Conservation (phyloP, 2,888 invertebrate genomes). For the Kuschelorhynchus macadamiae region DNA sequence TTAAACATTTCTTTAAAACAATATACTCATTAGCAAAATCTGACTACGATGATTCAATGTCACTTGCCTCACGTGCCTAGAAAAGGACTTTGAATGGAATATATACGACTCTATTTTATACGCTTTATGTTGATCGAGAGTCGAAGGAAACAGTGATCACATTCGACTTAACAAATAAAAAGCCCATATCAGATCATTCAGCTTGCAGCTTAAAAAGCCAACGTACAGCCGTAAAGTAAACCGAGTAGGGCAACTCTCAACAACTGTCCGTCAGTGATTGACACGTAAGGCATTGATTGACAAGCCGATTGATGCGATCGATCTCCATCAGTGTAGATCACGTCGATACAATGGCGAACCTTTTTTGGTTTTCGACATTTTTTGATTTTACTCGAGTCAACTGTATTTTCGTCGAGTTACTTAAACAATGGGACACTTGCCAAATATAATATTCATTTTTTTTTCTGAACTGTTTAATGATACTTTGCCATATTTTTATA, state of each 20-base stretch:
- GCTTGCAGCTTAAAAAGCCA: slow-evolving; percentile 34
- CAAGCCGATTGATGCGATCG: slow-evolving; percentile 64
- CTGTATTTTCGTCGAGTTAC: slow-evolving; percentile 23
- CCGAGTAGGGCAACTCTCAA: slow-evolving; percentile 67
- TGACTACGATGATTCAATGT: too few species aligned
- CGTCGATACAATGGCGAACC: slow-evolving; percentile 60
- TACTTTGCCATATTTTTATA: too few species aligned
- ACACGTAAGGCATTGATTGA: slow-evolving; percentile 70
- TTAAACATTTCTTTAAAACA: too few species aligned
- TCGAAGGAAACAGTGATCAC: slow-evolving; percentile 24
- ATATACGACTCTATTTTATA: background rate
- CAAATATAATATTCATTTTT: too few species aligned
- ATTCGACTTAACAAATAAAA: slow-evolving; percentile 32
- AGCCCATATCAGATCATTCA: slow-evolving; percentile 41
- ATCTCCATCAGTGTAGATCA: slow-evolving; percentile 70
- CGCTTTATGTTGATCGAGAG: background rate
- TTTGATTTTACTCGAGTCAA: slow-evolving; percentile 45
- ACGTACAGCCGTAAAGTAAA: slow-evolving; percentile 63
- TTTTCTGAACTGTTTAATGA: too few species aligned
- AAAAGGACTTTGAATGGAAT: slow-evolving; percentile 19
- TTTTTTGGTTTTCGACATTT: slow-evolving; percentile 58
- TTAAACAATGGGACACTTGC: slow-evolving; percentile 31
- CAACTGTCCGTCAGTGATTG: slow-evolving; percentile 68
- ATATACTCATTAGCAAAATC: too few species aligned
- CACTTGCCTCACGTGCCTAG: background rate